Conservation (phyloP, 2,888 invertebrate species). For the Caenorhabditis imperialis region DNA sequence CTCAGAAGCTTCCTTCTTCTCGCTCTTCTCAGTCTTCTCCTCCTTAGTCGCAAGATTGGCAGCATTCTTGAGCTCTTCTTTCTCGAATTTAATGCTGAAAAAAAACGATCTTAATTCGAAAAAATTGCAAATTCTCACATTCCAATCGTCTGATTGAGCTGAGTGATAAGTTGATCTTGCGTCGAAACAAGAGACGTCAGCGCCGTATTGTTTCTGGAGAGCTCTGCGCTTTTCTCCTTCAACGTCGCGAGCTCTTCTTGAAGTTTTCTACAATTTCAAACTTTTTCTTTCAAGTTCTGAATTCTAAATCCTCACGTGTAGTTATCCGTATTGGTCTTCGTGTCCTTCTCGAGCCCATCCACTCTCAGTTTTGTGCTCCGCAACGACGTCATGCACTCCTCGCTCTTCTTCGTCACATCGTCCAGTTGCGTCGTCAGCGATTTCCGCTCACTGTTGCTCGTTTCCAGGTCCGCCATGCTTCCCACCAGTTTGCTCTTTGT, state of each 20-base stretch:
- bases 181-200: constrained; percentile 42
- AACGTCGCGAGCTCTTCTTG: constrained; percentile 34
- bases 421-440: constrained; percentile 27
- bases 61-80: constrained; percentile 36
- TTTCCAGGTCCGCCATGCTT: constrained; percentile 45
- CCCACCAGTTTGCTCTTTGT: constrained; percentile 52
- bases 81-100: constrained; percentile 44
- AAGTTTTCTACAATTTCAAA: constrained; percentile 20
- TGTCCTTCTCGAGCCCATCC: constrained; percentile 46
- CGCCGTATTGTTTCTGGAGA: constrained; percentile 48
- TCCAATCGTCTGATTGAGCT: constrained; percentile 57
- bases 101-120: background rate
- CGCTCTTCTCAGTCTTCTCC: constrained; percentile 15
- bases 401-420: constrained; percentile 28
- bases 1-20: constrained; percentile 3
- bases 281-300: background rate
- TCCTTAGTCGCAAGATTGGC: constrained; percentile 12
- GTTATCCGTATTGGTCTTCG: constrained; percentile 26
- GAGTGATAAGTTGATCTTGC: constrained; percentile 49
- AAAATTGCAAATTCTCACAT: constrained; percentile 22
- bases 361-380: constrained; percentile 49
- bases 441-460: constrained; percentile 25
- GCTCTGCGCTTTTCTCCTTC: constrained; percentile 28
- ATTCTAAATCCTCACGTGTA: constrained; percentile 42
- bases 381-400: constrained; percentile 42